Percentiles rank a stretch among this genome's conserved stretches.
phyloP scores from a whole-genome alignment of 2,113 vertebrate species.

The Oreochromis aureus region DNA sequence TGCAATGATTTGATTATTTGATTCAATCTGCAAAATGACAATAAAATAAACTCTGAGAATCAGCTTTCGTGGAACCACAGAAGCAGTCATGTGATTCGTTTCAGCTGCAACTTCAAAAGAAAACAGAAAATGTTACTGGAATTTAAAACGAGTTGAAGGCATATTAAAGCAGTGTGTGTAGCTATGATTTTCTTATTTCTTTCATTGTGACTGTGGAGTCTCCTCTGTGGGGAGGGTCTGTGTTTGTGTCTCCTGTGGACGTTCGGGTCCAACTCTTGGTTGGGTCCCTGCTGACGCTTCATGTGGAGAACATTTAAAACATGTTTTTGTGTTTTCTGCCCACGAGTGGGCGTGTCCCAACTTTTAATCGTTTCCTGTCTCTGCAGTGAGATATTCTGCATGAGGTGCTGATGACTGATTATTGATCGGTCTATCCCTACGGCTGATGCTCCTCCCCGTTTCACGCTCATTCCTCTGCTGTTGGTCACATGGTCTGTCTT shows the following conservation, averaged over 20 bases:
- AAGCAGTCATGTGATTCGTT: not conserved
- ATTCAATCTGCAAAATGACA: not conserved
- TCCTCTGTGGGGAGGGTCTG: not conserved
- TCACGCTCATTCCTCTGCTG: fast-evolving
- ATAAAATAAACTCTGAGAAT: not conserved
- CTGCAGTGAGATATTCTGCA: not conserved
- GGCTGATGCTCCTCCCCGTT: no score
- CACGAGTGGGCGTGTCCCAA: not conserved
- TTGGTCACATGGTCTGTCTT: not conserved
- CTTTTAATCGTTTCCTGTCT: not conserved
- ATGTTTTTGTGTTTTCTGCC: not conserved
- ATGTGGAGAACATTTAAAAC: not conserved
- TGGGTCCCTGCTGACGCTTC: not conserved
- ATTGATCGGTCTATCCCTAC: not conserved
- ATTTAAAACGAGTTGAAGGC: fast-evolving
- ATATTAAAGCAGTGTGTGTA: fast-evolving
- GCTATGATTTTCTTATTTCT: not conserved
- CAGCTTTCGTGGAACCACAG: fast-evolving
- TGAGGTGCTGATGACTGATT: not conserved
- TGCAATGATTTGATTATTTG: not conserved
- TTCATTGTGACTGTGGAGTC: not conserved
- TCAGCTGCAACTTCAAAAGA: not conserved
- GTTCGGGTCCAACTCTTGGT: fast-evolving
- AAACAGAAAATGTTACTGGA: not conserved
- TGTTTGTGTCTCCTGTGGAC: not conserved